Evolutionary conservation across 2,113 vertebrate genomes (phyloP).

Genomic region (Holacanthus passer): DNA sequence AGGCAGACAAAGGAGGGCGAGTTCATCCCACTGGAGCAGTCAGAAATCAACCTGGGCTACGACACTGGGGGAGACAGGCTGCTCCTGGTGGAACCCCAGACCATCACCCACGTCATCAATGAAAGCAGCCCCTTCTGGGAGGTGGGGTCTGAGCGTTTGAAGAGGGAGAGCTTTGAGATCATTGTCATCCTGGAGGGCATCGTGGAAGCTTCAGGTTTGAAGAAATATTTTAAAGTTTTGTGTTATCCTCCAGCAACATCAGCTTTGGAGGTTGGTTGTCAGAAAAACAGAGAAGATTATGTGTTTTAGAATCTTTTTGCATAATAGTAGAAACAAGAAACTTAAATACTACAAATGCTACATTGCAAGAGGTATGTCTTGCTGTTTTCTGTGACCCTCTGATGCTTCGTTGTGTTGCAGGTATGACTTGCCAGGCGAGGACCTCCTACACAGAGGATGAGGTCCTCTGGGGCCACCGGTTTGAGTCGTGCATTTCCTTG

Average conservation of each 20-base stretch:
- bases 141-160: constrained; percentile 79
- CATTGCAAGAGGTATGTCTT: too few species aligned
- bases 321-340: too few species aligned
- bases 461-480: constrained; percentile 89
- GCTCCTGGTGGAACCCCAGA: constrained; percentile 89
- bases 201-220: constrained; percentile 88
- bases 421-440: constrained; percentile 90
- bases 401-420: constrained; percentile 57
- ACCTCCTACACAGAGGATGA: constrained; percentile 88
- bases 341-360: too few species aligned
- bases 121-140: constrained; percentile 89
- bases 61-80: constrained; percentile 87
- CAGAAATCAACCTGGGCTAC: constrained; percentile 89
- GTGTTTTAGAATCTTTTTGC: neutral
- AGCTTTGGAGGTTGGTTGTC: neutral
- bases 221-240: neutral
- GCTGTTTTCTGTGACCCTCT: neutral
- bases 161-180: constrained; percentile 86
- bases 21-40: constrained; percentile 90
- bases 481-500: constrained; percentile 88
- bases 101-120: constrained; percentile 88
- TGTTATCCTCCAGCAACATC: neutral
- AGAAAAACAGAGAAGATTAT: neutral
- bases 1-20: constrained; percentile 88
- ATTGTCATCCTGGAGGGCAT: constrained; percentile 90